Evolutionary conservation across 2,797 vertebrate genomes (phyloP).

Genomic region (Poeciliopsis turneri): DNA sequence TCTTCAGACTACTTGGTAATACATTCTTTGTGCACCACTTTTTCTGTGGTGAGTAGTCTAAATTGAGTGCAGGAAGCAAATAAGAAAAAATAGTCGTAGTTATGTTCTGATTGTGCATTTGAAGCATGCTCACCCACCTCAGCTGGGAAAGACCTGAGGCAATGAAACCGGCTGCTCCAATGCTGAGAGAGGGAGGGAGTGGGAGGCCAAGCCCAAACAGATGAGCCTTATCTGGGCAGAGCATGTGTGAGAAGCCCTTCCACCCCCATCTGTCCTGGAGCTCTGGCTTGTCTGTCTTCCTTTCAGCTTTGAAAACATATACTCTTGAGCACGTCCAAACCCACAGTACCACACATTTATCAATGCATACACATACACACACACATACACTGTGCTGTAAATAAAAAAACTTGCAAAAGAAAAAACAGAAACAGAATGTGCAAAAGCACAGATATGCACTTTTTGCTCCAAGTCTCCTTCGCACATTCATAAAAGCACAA

Average conservation of each 20-base stretch:
- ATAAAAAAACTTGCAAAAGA: conserved; percentile 34
- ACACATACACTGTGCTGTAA: conserved; percentile 16
- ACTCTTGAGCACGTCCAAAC: conserved; percentile 63
- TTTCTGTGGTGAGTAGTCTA: conserved; percentile 15
- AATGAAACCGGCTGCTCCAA: conserved; percentile 69
- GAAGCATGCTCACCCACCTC: conserved; percentile 67
- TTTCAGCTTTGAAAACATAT: conserved; percentile 68
- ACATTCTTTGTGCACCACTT: conserved; percentile 10
- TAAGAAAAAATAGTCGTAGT: conserved; percentile 28
- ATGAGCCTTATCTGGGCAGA: conserved; percentile 83
- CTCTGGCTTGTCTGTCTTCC: conserved; percentile 69
- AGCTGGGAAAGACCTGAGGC: conserved; percentile 73
- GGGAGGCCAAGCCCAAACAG: conserved; percentile 80
- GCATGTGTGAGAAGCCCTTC: conserved; percentile 78
- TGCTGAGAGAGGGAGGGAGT: conserved; percentile 67
- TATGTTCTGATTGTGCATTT: conserved; percentile 46
- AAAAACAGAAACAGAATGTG: conserved; percentile 31
- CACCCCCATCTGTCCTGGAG: conserved; percentile 72
- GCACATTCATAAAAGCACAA: conserved; percentile 36
- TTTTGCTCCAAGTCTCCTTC: conserved; percentile 50
- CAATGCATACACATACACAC: background rate
- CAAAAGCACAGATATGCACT: conserved; percentile 54
- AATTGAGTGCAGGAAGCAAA: conserved; percentile 20
- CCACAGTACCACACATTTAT: conserved; percentile 26
- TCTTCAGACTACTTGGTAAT: conserved; percentile 26